phyloP scores from a whole-genome alignment of 2,888 invertebrate species.

The Thymelicus acteon region DNA sequence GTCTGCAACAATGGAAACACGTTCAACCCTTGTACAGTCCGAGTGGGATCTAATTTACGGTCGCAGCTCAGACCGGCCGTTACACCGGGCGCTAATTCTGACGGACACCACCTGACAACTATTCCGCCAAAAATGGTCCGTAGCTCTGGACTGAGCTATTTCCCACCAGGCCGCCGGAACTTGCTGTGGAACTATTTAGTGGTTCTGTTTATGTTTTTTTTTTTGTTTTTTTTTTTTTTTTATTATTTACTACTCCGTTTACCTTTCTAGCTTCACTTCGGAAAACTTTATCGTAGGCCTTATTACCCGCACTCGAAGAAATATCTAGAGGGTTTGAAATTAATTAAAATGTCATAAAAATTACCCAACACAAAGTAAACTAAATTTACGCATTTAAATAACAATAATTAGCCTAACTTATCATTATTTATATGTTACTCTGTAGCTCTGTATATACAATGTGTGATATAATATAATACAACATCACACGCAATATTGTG shows the following conservation, averaged over 20 bases:
- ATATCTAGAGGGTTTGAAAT: no score
- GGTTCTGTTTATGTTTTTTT: not conserved
- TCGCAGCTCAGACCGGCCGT: constrained; percentile 75
- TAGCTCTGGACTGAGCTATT: constrained; percentile 34
- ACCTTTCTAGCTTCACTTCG: no score
- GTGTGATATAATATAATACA: not conserved
- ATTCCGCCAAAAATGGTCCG: constrained; percentile 24
- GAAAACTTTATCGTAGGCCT: no score
- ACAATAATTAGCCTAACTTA: not conserved
- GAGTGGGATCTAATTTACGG: constrained; percentile 80
- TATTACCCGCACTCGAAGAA: no score
- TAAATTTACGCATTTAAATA: no score
- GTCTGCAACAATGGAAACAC: constrained; percentile 53
- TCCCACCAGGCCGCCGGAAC: constrained; percentile 15
- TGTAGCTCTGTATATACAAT: not conserved
- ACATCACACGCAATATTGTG: constrained; percentile 2
- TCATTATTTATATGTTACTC: not conserved
- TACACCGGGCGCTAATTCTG: constrained; percentile 74
- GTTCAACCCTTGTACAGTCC: constrained; percentile 65
- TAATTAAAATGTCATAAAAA: no score
- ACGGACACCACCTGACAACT: constrained; percentile 54
- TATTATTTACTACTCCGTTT: not conserved
- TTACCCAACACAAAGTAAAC: no score
- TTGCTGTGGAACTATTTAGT: constrained; percentile 18
- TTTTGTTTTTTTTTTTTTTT: not conserved